Percentiles rank a stretch among this genome's conserved stretches.
Conservation (phyloP, 2,797 vertebrate species). For the Saxicola maurus region DNA sequence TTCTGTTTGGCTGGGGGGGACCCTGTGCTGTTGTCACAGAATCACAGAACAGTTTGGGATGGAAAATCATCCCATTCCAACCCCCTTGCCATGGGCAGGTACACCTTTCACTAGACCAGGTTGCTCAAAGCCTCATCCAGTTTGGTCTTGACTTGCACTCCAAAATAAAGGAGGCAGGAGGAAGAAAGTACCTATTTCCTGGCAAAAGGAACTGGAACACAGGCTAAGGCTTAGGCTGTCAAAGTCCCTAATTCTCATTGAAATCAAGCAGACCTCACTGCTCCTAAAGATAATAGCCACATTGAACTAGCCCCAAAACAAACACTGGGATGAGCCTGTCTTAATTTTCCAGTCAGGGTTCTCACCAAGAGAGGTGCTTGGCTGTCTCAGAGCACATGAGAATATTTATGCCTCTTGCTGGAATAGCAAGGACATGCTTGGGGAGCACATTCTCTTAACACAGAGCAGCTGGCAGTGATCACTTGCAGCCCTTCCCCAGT, state of each 20-base stretch:
- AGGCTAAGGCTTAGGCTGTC: not conserved
- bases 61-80: not conserved
- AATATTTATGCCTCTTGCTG: not conserved
- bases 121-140: not conserved
- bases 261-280: not conserved
- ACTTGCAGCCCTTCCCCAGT: not conserved
- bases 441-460: not conserved
- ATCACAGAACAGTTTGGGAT: not conserved
- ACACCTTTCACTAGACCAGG: not conserved
- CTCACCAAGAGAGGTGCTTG: not conserved
- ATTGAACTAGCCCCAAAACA: not conserved
- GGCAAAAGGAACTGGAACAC: not conserved
- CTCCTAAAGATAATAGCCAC: not conserved
- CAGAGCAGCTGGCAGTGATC: not conserved
- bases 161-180: not conserved
- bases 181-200: not conserved
- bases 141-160: not conserved
- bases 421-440: not conserved
- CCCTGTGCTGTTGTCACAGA: not conserved
- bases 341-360: not conserved
- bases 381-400: not conserved
- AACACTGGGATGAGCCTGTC: not conserved
- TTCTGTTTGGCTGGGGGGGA: rapidly evolving
- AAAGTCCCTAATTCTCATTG: not conserved
- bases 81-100: not conserved